Conservation (phyloP, 2,888 invertebrate genomes). For the Drosophila subquinaria region DNA sequence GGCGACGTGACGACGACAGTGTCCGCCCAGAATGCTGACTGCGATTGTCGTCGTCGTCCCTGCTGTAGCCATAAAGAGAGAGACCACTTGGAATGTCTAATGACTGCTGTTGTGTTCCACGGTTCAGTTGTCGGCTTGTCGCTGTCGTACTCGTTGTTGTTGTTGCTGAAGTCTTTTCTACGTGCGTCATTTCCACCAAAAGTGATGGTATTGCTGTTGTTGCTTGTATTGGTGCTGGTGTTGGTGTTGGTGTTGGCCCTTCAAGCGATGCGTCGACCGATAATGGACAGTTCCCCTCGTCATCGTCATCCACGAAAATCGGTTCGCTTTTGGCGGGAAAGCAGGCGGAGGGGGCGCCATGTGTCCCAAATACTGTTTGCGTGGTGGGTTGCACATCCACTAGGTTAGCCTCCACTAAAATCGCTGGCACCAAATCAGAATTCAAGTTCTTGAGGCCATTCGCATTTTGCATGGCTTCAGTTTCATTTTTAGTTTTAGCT, state of each 20-base stretch:
- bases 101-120: conserved; percentile 87
- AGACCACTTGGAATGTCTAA: conserved; percentile 89
- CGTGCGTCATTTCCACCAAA: conserved; percentile 9
- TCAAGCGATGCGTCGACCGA: neutral
- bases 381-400: neutral
- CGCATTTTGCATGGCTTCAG: neutral
- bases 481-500: neutral
- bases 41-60: conserved; percentile 93
- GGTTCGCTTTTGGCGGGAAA: neutral
- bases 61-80: conserved; percentile 84
- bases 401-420: conserved; percentile 21
- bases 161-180: conserved; percentile 1
- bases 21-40: conserved; percentile 96
- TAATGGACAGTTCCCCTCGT: neutral
- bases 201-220: conserved; percentile 10
- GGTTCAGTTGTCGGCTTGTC: conserved; percentile 1
- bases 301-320: conserved; percentile 40
- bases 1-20: conserved; percentile 94
- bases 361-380: neutral
- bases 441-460: neutral
- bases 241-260: too few relatives aligned
- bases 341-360: neutral
- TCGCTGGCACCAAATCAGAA: conserved; percentile 18
- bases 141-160: neutral
- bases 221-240: neutral